phyloP scores from a whole-genome alignment of 2,113 vertebrate species.

The Daubentonia madagascariensis region DNA sequence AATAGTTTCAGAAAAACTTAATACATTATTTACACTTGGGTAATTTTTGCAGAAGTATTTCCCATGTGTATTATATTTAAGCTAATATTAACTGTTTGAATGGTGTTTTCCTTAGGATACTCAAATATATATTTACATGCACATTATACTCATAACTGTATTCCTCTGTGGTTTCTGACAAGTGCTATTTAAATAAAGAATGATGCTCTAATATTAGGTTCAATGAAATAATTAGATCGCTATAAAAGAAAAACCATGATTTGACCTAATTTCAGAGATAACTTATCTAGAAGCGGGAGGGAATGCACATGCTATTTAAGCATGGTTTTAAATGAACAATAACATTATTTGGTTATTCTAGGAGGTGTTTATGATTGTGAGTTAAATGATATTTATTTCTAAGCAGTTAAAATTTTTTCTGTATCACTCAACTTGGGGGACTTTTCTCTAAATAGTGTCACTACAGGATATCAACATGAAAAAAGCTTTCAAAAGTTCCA shows the following conservation, averaged over 20 bases:
- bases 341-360: background rate
- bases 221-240: background rate
- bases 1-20: background rate
- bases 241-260: background rate
- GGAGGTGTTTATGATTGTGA: background rate
- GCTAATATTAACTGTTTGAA: background rate
- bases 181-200: background rate
- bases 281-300: background rate
- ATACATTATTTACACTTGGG: background rate
- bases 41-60: background rate
- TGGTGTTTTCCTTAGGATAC: background rate
- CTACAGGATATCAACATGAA: conserved; percentile 99
- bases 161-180: background rate
- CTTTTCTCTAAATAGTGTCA: conserved; percentile 87
- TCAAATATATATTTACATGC: background rate
- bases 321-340: background rate
- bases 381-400: background rate
- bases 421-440: background rate
- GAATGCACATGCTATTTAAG: background rate
- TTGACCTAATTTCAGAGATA: background rate
- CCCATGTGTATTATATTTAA: background rate
- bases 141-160: background rate
- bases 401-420: background rate
- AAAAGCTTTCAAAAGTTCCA: conserved; percentile 98
- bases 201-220: background rate